A percentile compares a stretch with the other conserved stretches of the same genome.
phyloP scores from a whole-genome alignment of 2,797 vertebrate genomes.

The Gymnopithys bicolor region DNA sequence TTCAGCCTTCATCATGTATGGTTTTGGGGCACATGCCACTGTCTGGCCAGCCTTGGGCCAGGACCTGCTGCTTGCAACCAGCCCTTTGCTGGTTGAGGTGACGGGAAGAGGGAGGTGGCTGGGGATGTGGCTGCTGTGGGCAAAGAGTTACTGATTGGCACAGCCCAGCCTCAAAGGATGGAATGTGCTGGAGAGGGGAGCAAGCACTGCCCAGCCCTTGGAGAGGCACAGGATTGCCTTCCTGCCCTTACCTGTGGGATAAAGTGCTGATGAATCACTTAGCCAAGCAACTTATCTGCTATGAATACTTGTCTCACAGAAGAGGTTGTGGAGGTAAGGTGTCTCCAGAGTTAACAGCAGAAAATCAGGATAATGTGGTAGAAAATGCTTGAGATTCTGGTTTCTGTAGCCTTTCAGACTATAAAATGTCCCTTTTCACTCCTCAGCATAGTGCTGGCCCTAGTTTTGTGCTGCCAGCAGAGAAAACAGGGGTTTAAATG shows the following conservation, averaged over 20 bases:
- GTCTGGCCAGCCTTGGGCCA: not conserved
- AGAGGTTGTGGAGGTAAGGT: not conserved
- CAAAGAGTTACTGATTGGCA: not conserved
- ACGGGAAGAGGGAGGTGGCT: not conserved
- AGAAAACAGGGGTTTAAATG: not conserved
- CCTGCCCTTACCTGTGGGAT: not conserved
- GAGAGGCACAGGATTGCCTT: not conserved
- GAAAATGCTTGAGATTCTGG: not conserved
- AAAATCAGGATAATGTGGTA: not conserved
- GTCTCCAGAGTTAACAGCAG: not conserved
- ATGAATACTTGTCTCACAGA: not conserved
- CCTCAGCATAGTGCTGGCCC: not conserved
- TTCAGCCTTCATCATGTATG: not conserved
- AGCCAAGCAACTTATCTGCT: not conserved
- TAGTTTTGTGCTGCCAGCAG: not conserved
- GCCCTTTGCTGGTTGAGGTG: not conserved
- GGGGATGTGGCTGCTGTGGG: not conserved
- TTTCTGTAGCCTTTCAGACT: not conserved
- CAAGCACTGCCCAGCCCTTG: fast-evolving
- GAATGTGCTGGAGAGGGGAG: not conserved
- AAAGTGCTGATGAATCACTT: not conserved
- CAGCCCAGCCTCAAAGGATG: not conserved
- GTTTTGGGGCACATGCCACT: not conserved
- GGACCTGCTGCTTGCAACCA: fast-evolving
- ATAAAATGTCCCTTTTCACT: not conserved